Conservation (phyloP, 2,888 invertebrate species). For the Spisula subtruncata region DNA sequence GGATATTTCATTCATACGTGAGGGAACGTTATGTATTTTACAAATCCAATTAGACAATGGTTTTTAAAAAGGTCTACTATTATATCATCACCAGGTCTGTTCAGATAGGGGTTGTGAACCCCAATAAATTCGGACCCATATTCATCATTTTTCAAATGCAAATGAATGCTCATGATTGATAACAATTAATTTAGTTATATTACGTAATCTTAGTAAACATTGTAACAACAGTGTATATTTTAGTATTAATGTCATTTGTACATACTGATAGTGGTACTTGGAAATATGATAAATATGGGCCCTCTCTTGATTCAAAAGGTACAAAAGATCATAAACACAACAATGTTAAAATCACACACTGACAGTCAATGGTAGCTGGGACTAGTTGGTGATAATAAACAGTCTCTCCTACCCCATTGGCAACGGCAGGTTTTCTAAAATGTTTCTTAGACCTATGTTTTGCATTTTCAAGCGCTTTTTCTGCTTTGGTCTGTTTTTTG, state of each 20-base stretch:
- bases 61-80: not conserved
- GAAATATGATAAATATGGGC: not conserved
- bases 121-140: no score
- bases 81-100: no score
- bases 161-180: no score
- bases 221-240: no score
- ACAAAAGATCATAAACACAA: not conserved
- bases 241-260: no score
- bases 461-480: not conserved
- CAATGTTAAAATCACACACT: conserved; percentile 23
- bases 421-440: conserved; percentile 61
- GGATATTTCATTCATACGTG: not conserved
- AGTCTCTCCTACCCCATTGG: conserved; percentile 61
- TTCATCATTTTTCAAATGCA: no score
- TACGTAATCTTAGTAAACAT: no score
- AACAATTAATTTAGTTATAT: no score
- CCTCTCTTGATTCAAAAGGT: not conserved
- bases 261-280: not conserved
- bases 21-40: not conserved
- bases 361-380: conserved; percentile 8
- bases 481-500: conserved; percentile 27
- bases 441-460: conserved; percentile 42
- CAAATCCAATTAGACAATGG: not conserved
- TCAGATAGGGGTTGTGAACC: no score
- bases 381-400: conserved; percentile 15